Evolutionary conservation across 2,797 vertebrate species (phyloP), one percentile per base, ranked within the genome.

Genomic region (Sebastes trivittatus): DNA sequence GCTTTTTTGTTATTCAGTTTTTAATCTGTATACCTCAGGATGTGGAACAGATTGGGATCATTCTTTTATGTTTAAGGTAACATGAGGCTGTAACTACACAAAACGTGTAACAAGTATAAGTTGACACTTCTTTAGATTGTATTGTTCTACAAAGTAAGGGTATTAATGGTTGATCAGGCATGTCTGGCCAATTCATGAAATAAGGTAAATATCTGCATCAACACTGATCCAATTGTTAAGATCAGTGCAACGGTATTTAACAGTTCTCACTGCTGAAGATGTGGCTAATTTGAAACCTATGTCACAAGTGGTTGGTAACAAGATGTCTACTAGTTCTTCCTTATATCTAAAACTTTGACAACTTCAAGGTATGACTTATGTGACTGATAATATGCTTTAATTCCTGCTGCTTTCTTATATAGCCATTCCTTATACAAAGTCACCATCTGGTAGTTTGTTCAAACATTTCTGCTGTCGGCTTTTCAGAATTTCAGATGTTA

Each of bases 401-500:
- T 38, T 54, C 55, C 55, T 60, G 3, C 34, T 66, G 38, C n/a
- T 32, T 70, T 71, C 14, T 56, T 42, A 64, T 49, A 14, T 4
- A 38, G 8, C 5, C 3, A 0, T 65, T 22, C 1, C n/a, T 30
- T 16, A 58, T 61, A 30, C 56, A 38, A 32, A 42, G 46, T 78
- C 59, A 49, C 34, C 67, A 71, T 32, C n/a, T 78, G 36, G 60
- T 22, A 36, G n/a, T 29, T 46, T 71, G 30, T 34, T 75, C 59
- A 75, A 64, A 75, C 11, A 23, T n/a, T 32, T n/a, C 32, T 70
- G 18, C 29, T 20, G 4, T 72, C 3, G 4, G 29, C 16, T 30
- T 71, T 60, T 61, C 11, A 36, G 11, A 67, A 11, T 13, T 77
- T 78, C 27, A 52, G 18, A 73, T 76, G 25, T 72, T 75, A 83